These are phyloP conservation scores for Nyctibius bracteatus DNA, from an alignment of 2,113 vertebrate genomes.

Conservation along the genomic window DNA sequence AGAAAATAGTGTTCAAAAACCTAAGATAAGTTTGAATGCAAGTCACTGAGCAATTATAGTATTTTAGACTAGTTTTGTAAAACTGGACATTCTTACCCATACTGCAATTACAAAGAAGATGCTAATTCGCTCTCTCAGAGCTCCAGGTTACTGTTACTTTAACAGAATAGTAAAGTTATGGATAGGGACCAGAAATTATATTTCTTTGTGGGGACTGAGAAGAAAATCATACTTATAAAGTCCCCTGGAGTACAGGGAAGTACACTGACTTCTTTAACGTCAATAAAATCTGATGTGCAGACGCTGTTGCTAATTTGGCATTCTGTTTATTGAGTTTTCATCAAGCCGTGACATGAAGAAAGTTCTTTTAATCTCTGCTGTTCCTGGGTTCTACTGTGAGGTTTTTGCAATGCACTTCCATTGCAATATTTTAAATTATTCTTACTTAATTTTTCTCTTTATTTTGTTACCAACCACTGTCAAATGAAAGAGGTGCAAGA, in stretches of 20 bases:
- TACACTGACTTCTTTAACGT: background rate
- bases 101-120: background rate
- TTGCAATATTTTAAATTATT: background rate
- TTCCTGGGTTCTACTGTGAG: background rate
- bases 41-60: background rate
- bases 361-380: background rate
- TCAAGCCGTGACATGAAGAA: background rate
- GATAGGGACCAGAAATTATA: background rate
- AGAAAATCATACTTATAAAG: background rate
- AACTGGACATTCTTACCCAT: background rate
- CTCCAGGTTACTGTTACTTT: background rate
- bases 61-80: background rate
- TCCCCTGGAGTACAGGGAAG: background rate
- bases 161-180: background rate
- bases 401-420: background rate
- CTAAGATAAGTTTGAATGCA: background rate
- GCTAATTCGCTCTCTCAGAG: background rate
- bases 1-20: background rate
- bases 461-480: background rate
- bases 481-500: background rate
- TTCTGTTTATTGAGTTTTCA: background rate
- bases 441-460: background rate
- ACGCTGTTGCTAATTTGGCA: background rate
- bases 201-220: background rate
- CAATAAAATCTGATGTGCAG: background rate